Conservation (phyloP, 1,140 invertebrate species). For the Microplitis mediator region DNA sequence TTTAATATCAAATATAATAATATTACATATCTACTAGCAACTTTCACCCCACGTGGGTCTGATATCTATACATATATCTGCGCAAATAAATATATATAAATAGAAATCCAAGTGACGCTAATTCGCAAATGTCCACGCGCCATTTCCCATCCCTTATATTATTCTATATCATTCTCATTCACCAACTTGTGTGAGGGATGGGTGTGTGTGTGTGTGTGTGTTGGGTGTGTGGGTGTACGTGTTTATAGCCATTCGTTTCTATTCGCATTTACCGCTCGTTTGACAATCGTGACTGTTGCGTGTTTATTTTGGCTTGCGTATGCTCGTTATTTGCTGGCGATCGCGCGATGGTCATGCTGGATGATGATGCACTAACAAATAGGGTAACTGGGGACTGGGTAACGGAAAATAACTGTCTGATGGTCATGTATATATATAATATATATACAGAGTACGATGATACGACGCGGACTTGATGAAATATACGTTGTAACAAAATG, state of each 20-base stretch:
- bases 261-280: conserved; percentile 12
- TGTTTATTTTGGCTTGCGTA: conserved; percentile 17
- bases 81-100: neutral
- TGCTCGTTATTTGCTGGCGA: conserved; percentile 9
- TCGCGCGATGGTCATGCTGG: too few species aligned
- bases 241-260: neutral
- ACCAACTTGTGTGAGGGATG: too few species aligned
- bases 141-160: neutral
- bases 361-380: neutral
- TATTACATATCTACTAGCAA: neutral
- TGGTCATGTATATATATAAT: too few species aligned
- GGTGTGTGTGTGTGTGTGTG: neutral
- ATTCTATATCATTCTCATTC: neutral
- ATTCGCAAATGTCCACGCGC: neutral
- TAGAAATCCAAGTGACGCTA: neutral
- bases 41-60: neutral
- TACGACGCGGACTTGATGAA: neutral
- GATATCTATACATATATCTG: neutral
- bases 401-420: neutral
- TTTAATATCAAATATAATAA: neutral
- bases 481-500: conserved; percentile 3
- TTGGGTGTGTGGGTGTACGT: neutral
- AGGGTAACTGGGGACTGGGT: neutral
- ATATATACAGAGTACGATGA: neutral
- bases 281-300: conserved; percentile 13